Percentiles rank a stretch among this genome's conserved stretches.
Conservation (phyloP, 2,888 invertebrate species). For the Charanyca ferruginea region DNA sequence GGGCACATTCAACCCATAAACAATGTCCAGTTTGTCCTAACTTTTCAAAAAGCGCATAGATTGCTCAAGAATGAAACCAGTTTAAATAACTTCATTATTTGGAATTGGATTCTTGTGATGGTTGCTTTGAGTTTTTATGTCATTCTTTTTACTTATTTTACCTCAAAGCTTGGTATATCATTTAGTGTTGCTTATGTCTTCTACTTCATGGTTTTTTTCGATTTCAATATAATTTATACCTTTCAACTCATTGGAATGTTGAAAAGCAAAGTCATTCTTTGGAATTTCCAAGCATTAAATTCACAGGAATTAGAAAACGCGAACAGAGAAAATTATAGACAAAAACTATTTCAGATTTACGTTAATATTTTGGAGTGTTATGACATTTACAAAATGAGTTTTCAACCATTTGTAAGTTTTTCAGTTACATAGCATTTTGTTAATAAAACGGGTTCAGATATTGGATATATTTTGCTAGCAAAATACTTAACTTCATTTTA, state of each 20-base stretch:
- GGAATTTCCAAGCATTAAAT: conserved; percentile 5
- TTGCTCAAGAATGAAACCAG: conserved; percentile 7
- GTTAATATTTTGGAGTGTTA: conserved; percentile 33
- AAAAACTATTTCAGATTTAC: conserved; percentile 20
- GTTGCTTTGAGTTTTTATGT: neutral
- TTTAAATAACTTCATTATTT: neutral
- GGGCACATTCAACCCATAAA: neutral
- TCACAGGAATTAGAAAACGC: neutral
- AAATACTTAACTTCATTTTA: too few relatives aligned
- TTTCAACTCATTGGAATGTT: conserved; percentile 3
- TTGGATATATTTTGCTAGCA: too few relatives aligned
- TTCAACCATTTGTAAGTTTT: conserved; percentile 31
- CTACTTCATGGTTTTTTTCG: neutral
- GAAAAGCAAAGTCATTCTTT: conserved; percentile 1
- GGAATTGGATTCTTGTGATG: conserved; percentile 27
- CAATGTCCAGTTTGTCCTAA: conserved; percentile 14
- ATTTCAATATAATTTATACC: conserved; percentile 8
- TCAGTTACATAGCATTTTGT: too few relatives aligned
- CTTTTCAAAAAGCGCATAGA: conserved; percentile 40
- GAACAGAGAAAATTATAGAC: neutral
- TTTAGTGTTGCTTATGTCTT: neutral
- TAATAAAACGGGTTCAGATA: too few relatives aligned
- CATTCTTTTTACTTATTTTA: neutral
- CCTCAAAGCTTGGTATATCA: neutral
- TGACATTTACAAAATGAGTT: conserved; percentile 11